Percentiles rank a stretch among this genome's conserved stretches.
phyloP scores from a whole-genome alignment of 2,888 invertebrate species.

The Rhogogaster chlorosoma region DNA sequence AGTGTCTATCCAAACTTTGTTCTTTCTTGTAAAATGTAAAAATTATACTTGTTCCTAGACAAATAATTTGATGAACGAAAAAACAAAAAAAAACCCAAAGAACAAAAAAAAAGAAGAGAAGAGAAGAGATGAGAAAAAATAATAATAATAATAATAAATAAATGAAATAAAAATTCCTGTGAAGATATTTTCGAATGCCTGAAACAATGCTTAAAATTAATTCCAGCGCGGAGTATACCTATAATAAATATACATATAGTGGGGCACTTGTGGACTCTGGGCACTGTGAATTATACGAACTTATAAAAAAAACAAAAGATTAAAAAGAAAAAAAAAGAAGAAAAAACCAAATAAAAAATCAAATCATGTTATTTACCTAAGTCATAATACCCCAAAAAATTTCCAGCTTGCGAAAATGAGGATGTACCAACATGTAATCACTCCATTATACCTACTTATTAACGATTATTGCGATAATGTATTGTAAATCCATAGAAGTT shows the following conservation, averaged over 20 bases:
- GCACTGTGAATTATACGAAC: slow-evolving; percentile 39
- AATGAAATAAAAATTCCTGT: slow-evolving; percentile 28
- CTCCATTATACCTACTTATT: slow-evolving; percentile 72
- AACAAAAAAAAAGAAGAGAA: neutral
- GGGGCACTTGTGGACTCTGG: slow-evolving; percentile 45
- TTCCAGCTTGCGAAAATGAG: slow-evolving; percentile 70
- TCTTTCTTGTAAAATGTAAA: slow-evolving; percentile 46
- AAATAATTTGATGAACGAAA: slow-evolving; percentile 18
- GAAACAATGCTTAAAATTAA: slow-evolving; percentile 44
- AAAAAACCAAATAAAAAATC: slow-evolving; percentile 45
- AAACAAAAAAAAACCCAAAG: neutral
- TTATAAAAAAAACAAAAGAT: slow-evolving; percentile 39
- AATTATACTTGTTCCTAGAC: slow-evolving; percentile 44
- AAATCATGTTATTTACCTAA: slow-evolving; percentile 58
- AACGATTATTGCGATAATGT: slow-evolving; percentile 75
- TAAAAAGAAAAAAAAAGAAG: slow-evolving; percentile 27
- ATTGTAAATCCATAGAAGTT: slow-evolving; percentile 77
- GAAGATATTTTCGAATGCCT: slow-evolving; percentile 50
- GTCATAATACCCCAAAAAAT: slow-evolving; percentile 51
- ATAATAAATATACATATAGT: slow-evolving; percentile 28
- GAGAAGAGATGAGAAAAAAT: neutral
- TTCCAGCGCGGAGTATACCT: slow-evolving; percentile 40
- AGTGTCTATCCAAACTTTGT: slow-evolving; percentile 38
- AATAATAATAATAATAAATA: slow-evolving; percentile 15
- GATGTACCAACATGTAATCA: slow-evolving; percentile 68